These are phyloP conservation scores for Hypercompe scribonia DNA, from an alignment of 2,888 invertebrate species.

Conservation along the genomic window DNA sequence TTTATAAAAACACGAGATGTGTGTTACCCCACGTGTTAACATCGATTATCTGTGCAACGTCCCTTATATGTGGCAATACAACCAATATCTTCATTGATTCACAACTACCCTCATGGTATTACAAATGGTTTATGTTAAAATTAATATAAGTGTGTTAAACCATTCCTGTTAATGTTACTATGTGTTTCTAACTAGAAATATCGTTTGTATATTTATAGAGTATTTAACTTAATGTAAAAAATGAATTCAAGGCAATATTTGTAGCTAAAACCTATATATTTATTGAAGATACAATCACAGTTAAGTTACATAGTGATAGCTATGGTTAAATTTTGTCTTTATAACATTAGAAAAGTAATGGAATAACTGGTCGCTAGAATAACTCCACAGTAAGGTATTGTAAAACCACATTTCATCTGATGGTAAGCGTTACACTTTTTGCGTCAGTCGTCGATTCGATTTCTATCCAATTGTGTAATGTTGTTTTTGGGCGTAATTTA, in stretches of 20 bases:
- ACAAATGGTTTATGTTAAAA: slow-evolving; percentile 5
- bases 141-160: slow-evolving; percentile 11
- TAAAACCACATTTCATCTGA: neutral
- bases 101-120: neutral
- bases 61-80: neutral
- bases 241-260: neutral
- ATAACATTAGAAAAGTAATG: neutral
- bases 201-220: slow-evolving; percentile 42
- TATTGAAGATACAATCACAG: neutral
- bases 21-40: too few relatives aligned
- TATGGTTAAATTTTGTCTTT: neutral
- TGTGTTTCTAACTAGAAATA: slow-evolving; percentile 22
- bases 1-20: too few relatives aligned
- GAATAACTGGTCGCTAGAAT: neutral
- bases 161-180: slow-evolving; percentile 40
- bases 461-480: neutral
- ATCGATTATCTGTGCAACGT: neutral
- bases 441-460: neutral
- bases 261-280: neutral
- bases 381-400: neutral
- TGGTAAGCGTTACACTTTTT: neutral
- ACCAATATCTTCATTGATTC: neutral
- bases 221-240: slow-evolving; percentile 14
- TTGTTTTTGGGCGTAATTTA: too few relatives aligned
- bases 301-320: neutral